A percentile compares a stretch with the other conserved stretches of the same genome.
Conservation (phyloP, 2,113 vertebrate species). For the Sciurus niger region DNA sequence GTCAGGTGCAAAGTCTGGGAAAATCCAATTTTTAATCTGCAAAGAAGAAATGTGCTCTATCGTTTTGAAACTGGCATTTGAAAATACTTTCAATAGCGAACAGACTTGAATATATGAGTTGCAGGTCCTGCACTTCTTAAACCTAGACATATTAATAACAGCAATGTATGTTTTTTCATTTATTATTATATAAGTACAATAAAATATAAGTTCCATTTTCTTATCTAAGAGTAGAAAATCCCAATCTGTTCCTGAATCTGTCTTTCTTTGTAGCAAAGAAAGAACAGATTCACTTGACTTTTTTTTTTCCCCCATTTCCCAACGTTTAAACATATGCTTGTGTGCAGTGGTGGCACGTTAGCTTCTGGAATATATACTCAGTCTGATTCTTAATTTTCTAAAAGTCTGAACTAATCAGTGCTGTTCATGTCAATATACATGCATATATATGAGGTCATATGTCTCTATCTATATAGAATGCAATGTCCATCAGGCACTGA, state of each 20-base stretch:
- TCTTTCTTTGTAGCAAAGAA: background rate
- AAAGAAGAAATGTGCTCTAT: background rate
- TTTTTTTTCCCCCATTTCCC: background rate
- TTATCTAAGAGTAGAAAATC: background rate
- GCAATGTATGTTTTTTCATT: background rate
- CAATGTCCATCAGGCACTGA: too few relatives aligned
- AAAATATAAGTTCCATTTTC: background rate
- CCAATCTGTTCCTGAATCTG: background rate
- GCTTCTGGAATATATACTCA: background rate
- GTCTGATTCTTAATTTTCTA: background rate
- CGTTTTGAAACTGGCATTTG: background rate
- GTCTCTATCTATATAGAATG: background rate
- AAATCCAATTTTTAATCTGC: background rate
- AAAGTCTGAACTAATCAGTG: background rate
- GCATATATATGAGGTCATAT: background rate
- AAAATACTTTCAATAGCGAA: background rate
- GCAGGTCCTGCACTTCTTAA: background rate
- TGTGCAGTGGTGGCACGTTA: accelerated
- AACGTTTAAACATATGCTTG: background rate
- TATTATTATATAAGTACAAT: background rate
- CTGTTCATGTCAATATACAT: background rate
- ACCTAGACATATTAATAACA: background rate
- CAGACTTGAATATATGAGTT: background rate
- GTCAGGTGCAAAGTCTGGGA: background rate
- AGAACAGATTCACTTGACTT: background rate